Conservation (phyloP, 2,113 vertebrate species). For the Gadus macrocephalus region DNA sequence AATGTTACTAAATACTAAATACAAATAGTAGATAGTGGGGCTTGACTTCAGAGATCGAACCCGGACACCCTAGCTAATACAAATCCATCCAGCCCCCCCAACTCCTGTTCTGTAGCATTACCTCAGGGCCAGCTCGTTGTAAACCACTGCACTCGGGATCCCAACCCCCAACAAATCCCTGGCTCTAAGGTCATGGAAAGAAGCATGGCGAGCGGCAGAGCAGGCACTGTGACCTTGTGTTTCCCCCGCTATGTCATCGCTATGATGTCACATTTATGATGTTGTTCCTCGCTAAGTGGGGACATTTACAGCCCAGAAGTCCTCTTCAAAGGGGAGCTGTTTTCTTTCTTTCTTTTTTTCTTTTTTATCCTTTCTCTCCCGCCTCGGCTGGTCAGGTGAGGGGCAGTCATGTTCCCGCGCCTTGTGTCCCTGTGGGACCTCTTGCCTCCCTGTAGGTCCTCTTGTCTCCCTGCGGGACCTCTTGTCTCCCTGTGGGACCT, state of each 20-base stretch:
- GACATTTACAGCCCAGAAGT: conserved; percentile 54
- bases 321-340: conserved; percentile 52
- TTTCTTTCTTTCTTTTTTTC: conserved; percentile 44
- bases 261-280: conserved; percentile 58
- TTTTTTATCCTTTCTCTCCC: conserved; percentile 25
- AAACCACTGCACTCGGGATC: too few species aligned
- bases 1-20: conserved; percentile 41
- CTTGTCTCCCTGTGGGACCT: too few species aligned
- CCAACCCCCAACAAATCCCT: conserved; percentile 14
- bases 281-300: conserved; percentile 52
- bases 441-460: not conserved
- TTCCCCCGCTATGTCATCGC: conserved; percentile 43
- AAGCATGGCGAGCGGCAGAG: conserved; percentile 46
- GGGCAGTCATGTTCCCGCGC: conserved; percentile 48
- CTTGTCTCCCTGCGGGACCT: too few species aligned
- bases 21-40: conserved; percentile 11
- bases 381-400: conserved; percentile 42
- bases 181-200: conserved; percentile 56
- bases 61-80: too few species aligned
- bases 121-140: too few species aligned
- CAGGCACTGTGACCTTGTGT: conserved; percentile 44
- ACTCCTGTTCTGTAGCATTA: too few species aligned
- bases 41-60: too few species aligned
- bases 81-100: too few species aligned
- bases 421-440: conserved; percentile 51